Base-by-base conservation (phyloP, 2,113 vertebrate genomes). In the Pelodiscus sinensis region DNA sequence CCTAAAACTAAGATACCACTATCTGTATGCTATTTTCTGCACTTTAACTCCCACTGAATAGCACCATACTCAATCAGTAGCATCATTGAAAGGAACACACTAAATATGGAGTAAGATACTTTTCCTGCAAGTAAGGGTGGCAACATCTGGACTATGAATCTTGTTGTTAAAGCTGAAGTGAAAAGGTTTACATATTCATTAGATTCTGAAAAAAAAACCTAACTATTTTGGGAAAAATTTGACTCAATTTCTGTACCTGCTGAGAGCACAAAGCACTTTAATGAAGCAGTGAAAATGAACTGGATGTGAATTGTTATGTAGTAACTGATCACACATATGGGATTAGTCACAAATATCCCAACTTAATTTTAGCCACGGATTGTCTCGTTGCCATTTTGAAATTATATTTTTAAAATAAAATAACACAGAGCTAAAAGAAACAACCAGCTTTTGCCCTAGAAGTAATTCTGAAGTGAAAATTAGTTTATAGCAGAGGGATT, bases 101-200 rank as follows among this genome's bases (percentile, higher is more conserved):
- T 87, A 80, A 89, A 38, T 0, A 0, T 22, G 15, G 31, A 65
- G 38, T 24, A 82, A 87, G 81, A 58, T 89, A 29, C 55, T 90
- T 50, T 44, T 87, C 84, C 14, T 21, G 50, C 11, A 35, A 10
- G n/a, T 82, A 29, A 82, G 24, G 4, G 25, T 56, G 82, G 77
- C 29, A 89, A 14, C n/a, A 79, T 82, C 19, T 92, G 65, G 51
- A 24, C 21, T 68, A 18, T 80, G 11, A 92, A 82, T 82, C 14
- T 24, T 86, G 10, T 55, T 25, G 58, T 79, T 84, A 90, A 88
- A 81, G 88, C 15, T 5, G 58, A 92, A 87, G 55, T 82, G 80
- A 77, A 84, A 92, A 90, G 5, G 82, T 44, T 78, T 84, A 96
- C 94, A 94, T 95, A 94, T 84, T 96, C 83, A 94, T 94, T 55